phyloP scores from a whole-genome alignment of 2,888 invertebrate genomes.

The Caenorhabditis imperialis region DNA sequence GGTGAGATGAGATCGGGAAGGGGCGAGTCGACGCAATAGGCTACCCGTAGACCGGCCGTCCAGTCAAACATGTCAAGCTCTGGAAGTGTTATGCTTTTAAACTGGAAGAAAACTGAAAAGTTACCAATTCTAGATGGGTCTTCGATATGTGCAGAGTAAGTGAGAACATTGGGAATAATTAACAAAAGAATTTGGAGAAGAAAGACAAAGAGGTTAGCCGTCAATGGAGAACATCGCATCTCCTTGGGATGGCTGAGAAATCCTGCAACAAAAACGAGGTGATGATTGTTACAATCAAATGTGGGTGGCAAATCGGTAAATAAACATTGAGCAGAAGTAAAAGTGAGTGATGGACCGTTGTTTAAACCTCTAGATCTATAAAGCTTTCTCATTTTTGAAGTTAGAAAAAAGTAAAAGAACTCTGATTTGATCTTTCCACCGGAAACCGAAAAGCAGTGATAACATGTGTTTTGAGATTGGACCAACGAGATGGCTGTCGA shows the following conservation, averaged over 20 bases:
- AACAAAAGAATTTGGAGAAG: conserved; percentile 17
- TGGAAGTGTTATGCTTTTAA: conserved; percentile 25
- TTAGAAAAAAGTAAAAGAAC: background rate
- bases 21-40: conserved; percentile 71
- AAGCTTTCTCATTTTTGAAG: background rate
- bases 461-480: conserved; percentile 47
- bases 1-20: conserved; percentile 70
- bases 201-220: conserved; percentile 32
- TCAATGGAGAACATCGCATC: conserved; percentile 46
- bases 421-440: conserved; percentile 24
- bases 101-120: background rate
- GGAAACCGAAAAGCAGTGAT: conserved; percentile 35
- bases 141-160: conserved; percentile 56
- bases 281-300: conserved; percentile 31
- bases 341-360: conserved; percentile 5
- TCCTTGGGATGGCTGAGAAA: conserved; percentile 24
- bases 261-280: conserved; percentile 43
- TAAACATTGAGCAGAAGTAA: conserved; percentile 19
- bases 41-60: conserved; percentile 69
- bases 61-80: conserved; percentile 75
- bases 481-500: conserved; percentile 2
- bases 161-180: conserved; percentile 28
- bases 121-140: conserved; percentile 53
- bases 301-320: conserved; percentile 21
- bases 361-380: background rate